Evolutionary conservation across 2,888 invertebrate species (phyloP).

Genomic region (Xestia ashworthii): DNA sequence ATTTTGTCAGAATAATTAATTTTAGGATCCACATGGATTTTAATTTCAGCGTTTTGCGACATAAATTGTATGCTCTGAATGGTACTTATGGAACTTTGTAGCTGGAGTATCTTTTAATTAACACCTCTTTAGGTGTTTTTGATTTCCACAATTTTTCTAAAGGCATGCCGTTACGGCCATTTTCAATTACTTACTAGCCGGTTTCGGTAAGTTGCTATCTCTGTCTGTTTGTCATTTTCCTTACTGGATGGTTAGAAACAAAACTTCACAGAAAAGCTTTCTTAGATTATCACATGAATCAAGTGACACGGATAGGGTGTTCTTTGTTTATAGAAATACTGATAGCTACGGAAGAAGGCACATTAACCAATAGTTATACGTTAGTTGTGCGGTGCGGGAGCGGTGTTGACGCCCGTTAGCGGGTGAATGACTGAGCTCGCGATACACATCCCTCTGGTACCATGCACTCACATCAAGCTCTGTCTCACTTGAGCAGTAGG

Average conservation of each 20-base stretch:
- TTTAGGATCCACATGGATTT: slow-evolving; percentile 15
- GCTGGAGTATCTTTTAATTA: background rate
- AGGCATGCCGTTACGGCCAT: background rate
- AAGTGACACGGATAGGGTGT: no score
- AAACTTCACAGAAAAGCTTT: no score
- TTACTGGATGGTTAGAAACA: no score
- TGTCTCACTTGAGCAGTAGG: background rate
- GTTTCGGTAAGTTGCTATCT: no score
- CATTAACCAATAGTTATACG: no score
- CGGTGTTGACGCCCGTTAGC: background rate
- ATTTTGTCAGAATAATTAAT: slow-evolving; percentile 34
- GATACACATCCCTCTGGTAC: background rate
- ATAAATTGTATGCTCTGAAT: background rate
- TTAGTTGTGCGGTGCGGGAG: background rate
- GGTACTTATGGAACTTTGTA: no score
- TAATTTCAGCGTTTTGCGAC: background rate
- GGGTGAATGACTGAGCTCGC: background rate
- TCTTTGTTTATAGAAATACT: no score
- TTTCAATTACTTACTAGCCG: no score
- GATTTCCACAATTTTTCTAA: background rate
- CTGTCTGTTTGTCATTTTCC: no score
- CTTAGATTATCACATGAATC: no score
- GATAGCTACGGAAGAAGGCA: no score
- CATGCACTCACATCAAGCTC: background rate
- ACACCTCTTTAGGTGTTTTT: background rate